Evolutionary conservation across 2,888 invertebrate species (phyloP).

Genomic region (Crocallis elinguaria): DNA sequence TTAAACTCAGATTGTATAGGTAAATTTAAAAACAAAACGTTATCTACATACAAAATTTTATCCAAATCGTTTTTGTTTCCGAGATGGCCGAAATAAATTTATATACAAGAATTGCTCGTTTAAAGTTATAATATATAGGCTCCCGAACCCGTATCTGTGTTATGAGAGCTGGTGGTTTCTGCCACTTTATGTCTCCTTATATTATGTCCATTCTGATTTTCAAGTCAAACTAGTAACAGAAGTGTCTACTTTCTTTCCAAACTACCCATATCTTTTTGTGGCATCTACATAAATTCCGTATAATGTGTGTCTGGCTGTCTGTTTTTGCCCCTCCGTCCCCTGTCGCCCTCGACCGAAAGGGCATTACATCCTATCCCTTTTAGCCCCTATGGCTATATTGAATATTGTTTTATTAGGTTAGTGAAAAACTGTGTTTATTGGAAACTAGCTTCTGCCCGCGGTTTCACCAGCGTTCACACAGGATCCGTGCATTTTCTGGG

Average conservation of each 20-base stretch:
- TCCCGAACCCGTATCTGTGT: too few species aligned
- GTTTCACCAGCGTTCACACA: too few species aligned
- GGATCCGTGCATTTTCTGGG: too few species aligned
- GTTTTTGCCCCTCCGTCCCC: constrained; percentile 34
- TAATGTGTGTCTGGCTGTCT: constrained; percentile 29
- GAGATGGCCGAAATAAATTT: too few species aligned
- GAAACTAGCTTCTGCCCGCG: too few species aligned
- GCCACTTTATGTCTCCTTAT: neutral
- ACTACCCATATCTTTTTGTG: constrained; percentile 14
- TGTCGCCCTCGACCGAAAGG: constrained; percentile 26
- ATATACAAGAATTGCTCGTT: too few species aligned
- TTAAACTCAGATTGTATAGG: too few species aligned
- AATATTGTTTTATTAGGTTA: constrained; percentile 16
- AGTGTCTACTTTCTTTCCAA: neutral
- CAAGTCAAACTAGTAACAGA: neutral
- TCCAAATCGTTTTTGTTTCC: too few species aligned
- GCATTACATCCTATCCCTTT: constrained; percentile 25
- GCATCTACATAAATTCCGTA: constrained; percentile 27
- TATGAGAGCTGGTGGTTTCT: too few species aligned
- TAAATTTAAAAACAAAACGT: too few species aligned
- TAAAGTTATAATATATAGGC: too few species aligned
- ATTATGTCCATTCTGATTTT: neutral
- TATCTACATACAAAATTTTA: too few species aligned
- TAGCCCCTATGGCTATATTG: constrained; percentile 12
- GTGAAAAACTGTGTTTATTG: constrained; percentile 10